Evolutionary conservation across 2,113 vertebrate species (phyloP).

Genomic region (Trochalopteron elliotii): DNA sequence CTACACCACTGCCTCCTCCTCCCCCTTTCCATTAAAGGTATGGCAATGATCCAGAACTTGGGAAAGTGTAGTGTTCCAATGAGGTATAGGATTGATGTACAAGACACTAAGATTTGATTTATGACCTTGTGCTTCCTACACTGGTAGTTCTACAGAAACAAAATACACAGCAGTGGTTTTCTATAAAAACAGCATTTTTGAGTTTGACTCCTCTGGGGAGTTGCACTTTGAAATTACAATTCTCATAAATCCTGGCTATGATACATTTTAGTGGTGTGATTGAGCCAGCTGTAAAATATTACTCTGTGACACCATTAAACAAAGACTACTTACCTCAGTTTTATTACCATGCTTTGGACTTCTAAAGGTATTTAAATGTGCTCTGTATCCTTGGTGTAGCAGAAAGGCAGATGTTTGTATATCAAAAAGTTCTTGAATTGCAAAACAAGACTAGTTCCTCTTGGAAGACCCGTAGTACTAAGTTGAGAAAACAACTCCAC

Average conservation of each 20-base stretch:
- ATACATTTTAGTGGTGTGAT: neutral
- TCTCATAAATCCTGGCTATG: neutral
- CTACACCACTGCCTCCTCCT: neutral
- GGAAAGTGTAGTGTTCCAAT: neutral
- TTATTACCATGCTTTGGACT: neutral
- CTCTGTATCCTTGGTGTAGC: neutral
- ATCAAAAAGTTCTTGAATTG: neutral
- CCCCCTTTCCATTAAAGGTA: neutral
- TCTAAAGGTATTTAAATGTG: neutral
- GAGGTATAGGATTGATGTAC: neutral
- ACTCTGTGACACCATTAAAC: neutral
- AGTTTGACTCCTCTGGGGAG: neutral
- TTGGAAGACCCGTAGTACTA: neutral
- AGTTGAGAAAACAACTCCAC: neutral
- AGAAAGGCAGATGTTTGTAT: neutral
- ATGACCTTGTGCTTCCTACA: neutral
- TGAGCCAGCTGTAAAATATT: neutral
- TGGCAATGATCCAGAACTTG: neutral
- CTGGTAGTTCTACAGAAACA: neutral
- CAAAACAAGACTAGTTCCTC: neutral
- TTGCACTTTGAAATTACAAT: neutral
- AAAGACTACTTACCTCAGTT: neutral
- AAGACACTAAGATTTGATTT: neutral
- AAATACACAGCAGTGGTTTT: neutral
- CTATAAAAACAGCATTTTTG: neutral